Base-by-base conservation (phyloP, 2,113 vertebrate species). In the Acrocephalus kingi region DNA sequence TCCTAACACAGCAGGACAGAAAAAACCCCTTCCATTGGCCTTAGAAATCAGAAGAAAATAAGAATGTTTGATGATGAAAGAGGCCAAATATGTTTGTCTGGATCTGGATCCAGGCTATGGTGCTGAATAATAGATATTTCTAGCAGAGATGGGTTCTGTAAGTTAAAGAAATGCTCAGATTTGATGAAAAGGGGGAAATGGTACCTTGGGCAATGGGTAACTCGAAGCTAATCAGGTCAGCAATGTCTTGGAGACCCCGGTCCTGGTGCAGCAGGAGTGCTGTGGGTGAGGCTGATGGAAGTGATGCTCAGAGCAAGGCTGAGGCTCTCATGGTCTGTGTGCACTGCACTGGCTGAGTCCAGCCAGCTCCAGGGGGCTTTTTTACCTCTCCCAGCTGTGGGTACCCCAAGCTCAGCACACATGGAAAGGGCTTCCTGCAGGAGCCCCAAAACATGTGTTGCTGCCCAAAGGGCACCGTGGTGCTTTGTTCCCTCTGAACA, bases 161-260 rank as follows among this genome's bases (percentile, higher is more conserved):
- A 43, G 33, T 62, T 63, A 33, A 88, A 79, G 48, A 67, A 81
- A 35, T 41, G 5, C 30, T 76, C 18, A 9, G 68, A 61, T 84
- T 68, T 69, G 64, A n/a, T 84, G 59, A n/a, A 48, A 77, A 58
- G 31, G 20, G 25, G n/a, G n/a, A 84, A 51, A 24, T 1, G 19
- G 15, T 61, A 54, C 51, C 41, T 71, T 66, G 28, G 37, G 28
- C 68, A 45, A 10, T 1, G 19, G 21, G 9, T 30, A 64, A 17
- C 21, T 83, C 0, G 0, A 3, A 66, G 76, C 45, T 69, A 10
- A 41, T 56, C 30, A 10, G 62, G 35, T 51, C 58, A 56, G 69
- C 31, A 25, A 11, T n/a, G 37, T 45, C 56, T 46, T 0, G 0
- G 41, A 37, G 83, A 8, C 0, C 2, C 49, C 0, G 2, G 6